Percentiles rank a stretch among this genome's conserved stretches.
Conservation (phyloP, 2,797 vertebrate species). For the Bradypodion ventrale region DNA sequence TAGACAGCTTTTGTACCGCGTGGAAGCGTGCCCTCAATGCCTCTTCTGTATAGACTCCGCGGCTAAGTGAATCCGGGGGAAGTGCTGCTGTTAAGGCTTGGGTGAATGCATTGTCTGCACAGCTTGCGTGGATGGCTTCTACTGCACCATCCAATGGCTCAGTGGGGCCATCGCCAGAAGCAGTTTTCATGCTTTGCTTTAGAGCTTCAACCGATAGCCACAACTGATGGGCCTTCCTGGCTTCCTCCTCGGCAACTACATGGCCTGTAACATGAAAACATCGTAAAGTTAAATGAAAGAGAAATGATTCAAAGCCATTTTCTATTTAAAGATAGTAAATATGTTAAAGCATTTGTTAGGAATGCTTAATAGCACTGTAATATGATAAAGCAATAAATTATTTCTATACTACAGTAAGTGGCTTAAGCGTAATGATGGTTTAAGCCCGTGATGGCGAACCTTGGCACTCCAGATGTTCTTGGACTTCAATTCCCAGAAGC, state of each 20-base stretch:
- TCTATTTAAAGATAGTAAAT: not conserved
- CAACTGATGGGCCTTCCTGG: conserved; percentile 90
- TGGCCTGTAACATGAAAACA: conserved; percentile 80
- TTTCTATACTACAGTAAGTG: not conserved
- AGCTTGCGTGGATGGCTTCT: conserved; percentile 81
- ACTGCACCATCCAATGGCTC: conserved; percentile 83
- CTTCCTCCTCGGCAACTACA: conserved; percentile 88
- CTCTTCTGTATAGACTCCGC: conserved; percentile 92
- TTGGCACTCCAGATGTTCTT: no score
- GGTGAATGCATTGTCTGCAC: conserved; percentile 84
- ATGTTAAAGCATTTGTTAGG: not conserved
- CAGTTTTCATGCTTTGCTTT: conserved; percentile 84
- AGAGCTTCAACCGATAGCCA: conserved; percentile 95
- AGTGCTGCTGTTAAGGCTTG: conserved; percentile 83
- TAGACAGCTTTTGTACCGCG: conserved; percentile 84
- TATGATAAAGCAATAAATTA: no score
- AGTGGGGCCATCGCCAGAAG: conserved; percentile 77
- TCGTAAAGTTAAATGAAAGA: not conserved
- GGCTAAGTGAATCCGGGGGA: conserved; percentile 85
- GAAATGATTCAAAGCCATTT: not conserved
- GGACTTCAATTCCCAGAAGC: no score
- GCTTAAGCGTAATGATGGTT: not conserved
- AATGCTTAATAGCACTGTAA: not conserved
- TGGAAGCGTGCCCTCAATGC: conserved; percentile 89
- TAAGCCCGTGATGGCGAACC: no score